Conservation (phyloP, 2,797 vertebrate species). For the Botia almorhae region DNA sequence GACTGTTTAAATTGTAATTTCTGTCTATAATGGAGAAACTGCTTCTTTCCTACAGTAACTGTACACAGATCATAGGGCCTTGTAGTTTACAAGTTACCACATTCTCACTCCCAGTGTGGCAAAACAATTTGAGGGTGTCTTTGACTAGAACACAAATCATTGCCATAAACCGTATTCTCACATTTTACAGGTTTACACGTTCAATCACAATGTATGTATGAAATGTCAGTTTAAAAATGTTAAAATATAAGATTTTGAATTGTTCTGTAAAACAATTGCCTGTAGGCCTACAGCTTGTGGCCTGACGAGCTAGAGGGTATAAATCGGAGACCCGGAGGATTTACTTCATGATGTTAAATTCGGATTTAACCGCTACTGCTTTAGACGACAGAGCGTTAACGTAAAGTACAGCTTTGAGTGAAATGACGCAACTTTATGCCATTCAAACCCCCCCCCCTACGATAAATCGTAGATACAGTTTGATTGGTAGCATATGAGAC, state of each 20-base stretch:
- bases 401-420: neutral
- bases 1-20: slow-evolving; percentile 14
- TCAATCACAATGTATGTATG: slow-evolving; percentile 1
- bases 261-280: neutral
- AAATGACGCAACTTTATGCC: neutral
- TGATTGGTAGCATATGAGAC: no score
- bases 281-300: neutral
- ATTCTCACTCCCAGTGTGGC: no score
- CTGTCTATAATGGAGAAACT: neutral
- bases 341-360: neutral
- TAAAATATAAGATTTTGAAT: neutral
- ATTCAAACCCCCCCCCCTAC: neutral
- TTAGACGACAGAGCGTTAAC: neutral
- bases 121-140: slow-evolving; percentile 7
- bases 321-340: neutral
- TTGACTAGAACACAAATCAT: neutral
- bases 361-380: no score
- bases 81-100: no score
- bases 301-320: neutral
- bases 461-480: neutral
- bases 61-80: neutral
- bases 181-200: neutral
- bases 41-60: neutral
- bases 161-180: neutral
- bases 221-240: neutral